These are phyloP conservation scores for Pardalotus punctatus DNA, from an alignment of 2,113 vertebrate species.

Conservation along the genomic window DNA sequence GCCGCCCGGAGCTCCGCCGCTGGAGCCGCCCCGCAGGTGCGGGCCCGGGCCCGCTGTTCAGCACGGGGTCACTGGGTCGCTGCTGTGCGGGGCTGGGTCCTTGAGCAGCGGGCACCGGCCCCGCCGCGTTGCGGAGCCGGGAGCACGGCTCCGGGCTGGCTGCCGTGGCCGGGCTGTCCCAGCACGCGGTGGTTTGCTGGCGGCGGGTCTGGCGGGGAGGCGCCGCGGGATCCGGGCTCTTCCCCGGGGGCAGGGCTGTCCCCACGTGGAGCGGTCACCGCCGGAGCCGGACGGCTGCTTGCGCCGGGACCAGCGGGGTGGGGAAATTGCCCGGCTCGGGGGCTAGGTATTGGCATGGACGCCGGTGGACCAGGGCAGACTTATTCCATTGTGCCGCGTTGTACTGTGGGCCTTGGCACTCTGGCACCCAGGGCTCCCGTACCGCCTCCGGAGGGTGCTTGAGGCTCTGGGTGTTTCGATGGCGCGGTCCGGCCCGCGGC, in stretches of 20 bases:
- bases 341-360: neutral
- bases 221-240: neutral
- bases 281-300: neutral
- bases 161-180: neutral
- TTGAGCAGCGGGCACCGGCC: neutral
- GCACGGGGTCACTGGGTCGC: neutral
- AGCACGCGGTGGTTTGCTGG: neutral
- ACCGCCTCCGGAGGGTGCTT: neutral
- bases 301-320: no score
- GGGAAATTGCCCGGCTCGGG: neutral
- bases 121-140: neutral
- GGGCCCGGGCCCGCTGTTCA: neutral
- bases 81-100: neutral
- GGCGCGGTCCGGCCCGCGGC: neutral
- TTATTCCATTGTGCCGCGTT: neutral
- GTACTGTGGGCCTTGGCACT: neutral
- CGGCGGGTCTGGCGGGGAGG: neutral
- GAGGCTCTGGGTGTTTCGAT: fast-evolving
- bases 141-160: neutral
- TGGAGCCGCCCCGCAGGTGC: neutral
- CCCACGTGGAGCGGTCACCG: neutral
- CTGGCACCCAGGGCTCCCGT: neutral
- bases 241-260: no score
- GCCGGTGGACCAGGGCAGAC: fast-evolving
- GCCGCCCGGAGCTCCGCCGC: neutral